Base-by-base conservation (phyloP, 2,113 vertebrate genomes). In the Pedionomus torquatus region DNA sequence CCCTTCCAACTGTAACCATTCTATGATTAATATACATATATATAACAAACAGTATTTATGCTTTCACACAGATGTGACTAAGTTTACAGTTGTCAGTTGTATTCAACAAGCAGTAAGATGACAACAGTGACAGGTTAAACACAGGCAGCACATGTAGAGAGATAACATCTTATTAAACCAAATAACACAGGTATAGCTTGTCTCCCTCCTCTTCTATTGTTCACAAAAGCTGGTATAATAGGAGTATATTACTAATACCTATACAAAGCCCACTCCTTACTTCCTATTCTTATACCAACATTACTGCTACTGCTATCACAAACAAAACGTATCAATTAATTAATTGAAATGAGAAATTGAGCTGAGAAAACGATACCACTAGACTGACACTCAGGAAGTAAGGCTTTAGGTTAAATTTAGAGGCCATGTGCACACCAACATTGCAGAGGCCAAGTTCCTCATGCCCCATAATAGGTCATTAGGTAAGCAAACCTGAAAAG, bases 41-140 rank as follows among this genome's bases (percentile, higher is more conserved):
- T 58, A 91, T 83, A 68, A 89, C 8, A 75, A 86, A 74, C 43
- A 24, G 24, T 51, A 82, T 75, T 54, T 92, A 84, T 68, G 52
- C 76, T 92, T 96, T 71, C 37, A 55, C 69, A 57, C 43, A 95
- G 72, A 79, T 57, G 84, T 57, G 70, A 92, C 72, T 92, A 78
- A 68, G 55, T 96, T 97, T 96, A 95, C 69, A 91, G 51, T 72
- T 95, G 90, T 89, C 90, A 94, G 65, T 17, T 95, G 61, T 52
- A 89, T 78, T 96, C 78, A 93, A 61, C 37, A 93, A 84, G 83
- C 65, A 87, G 61, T 57, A 83, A 75, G 69, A 93, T 87, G 72
- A 93, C 69, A 88, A 89, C 48, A 95, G 72, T 92, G 90, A 95
- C 89, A 97, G 41, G 35, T 95, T 93, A 87, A 95, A 96, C 80